A percentile compares a stretch with the other conserved stretches of the same genome.
These are phyloP conservation scores for Pyrocoelia pectoralis DNA, from an alignment of 2,888 invertebrate genomes.

Conservation along the genomic window DNA sequence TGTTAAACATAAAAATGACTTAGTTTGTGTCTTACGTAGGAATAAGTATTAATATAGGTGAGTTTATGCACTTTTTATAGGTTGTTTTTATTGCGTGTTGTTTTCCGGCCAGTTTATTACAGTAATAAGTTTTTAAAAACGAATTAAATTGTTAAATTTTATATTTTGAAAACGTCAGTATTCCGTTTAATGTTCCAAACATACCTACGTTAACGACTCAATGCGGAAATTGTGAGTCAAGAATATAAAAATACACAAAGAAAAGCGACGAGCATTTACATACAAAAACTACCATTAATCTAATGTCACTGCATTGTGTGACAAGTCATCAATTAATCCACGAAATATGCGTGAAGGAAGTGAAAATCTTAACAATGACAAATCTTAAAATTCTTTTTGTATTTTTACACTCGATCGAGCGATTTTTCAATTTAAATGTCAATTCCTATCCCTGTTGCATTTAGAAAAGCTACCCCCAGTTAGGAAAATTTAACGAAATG, in stretches of 20 bases:
- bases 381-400: slow-evolving; percentile 14
- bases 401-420: neutral
- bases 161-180: neutral
- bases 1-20: slow-evolving; percentile 35
- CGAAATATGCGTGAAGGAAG: slow-evolving; percentile 24
- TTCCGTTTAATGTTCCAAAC: neutral
- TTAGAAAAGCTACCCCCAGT: too few species aligned
- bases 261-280: slow-evolving; percentile 19
- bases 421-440: too few species aligned
- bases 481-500: slow-evolving; percentile 9
- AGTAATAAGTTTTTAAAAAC: slow-evolving; percentile 12
- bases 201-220: slow-evolving; percentile 1
- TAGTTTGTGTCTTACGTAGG: slow-evolving; percentile 30
- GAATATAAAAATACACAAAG: slow-evolving; percentile 21
- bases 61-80: slow-evolving; percentile 25
- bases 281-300: slow-evolving; percentile 29
- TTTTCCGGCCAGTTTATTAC: slow-evolving; percentile 18
- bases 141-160: slow-evolving; percentile 9
- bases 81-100: slow-evolving; percentile 20
- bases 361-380: slow-evolving; percentile 17
- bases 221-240: slow-evolving; percentile 7
- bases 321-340: slow-evolving; percentile 30
- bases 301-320: slow-evolving; percentile 20
- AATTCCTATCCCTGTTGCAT: neutral
- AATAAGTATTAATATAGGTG: slow-evolving; percentile 30